A percentile compares a stretch with the other conserved stretches of the same genome.
Evolutionary conservation across 2,888 invertebrate genomes (phyloP).

Genomic region (Netelia virgata): DNA sequence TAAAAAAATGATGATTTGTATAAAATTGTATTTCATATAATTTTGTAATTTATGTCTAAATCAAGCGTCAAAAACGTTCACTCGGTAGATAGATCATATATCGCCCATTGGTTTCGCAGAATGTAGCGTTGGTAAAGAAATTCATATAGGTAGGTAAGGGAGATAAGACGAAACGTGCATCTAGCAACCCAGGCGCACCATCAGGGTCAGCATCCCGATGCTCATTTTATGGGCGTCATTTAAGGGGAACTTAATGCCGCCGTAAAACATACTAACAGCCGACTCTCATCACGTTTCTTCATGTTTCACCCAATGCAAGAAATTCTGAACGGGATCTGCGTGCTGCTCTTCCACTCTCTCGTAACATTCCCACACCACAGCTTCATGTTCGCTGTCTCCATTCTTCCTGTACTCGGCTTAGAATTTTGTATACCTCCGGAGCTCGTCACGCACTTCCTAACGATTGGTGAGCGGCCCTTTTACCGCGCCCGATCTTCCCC

Average conservation of each 20-base stretch:
- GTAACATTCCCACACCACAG: constrained; percentile 48
- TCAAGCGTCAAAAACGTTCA: no score
- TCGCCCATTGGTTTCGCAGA: no score
- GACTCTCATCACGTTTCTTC: constrained; percentile 69
- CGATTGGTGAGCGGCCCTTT: constrained; percentile 32
- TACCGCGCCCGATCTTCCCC: constrained; percentile 16
- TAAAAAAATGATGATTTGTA: no score
- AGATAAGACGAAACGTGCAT: constrained; percentile 26
- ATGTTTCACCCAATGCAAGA: constrained; percentile 55
- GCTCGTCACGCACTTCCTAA: constrained; percentile 57
- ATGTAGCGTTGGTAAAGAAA: constrained; percentile 1
- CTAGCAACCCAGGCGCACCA: constrained; percentile 34
- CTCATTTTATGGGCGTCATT: constrained; percentile 80
- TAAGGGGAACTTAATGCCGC: constrained; percentile 79
- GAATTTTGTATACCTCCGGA: constrained; percentile 59
- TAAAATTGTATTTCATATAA: no score
- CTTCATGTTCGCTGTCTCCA: constrained; percentile 42
- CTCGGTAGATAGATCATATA: no score
- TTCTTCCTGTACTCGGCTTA: constrained; percentile 29
- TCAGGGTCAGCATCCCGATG: constrained; percentile 65
- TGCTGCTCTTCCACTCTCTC: constrained; percentile 47
- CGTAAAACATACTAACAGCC: constrained; percentile 79
- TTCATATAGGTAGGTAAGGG: constrained; percentile 43
- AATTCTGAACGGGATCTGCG: constrained; percentile 48
- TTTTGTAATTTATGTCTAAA: no score